Percentiles rank a stretch among this genome's conserved stretches.
These are phyloP conservation scores for Sebastes wilsoni DNA, from an alignment of 2,797 vertebrate genomes.

Conservation along the genomic window DNA sequence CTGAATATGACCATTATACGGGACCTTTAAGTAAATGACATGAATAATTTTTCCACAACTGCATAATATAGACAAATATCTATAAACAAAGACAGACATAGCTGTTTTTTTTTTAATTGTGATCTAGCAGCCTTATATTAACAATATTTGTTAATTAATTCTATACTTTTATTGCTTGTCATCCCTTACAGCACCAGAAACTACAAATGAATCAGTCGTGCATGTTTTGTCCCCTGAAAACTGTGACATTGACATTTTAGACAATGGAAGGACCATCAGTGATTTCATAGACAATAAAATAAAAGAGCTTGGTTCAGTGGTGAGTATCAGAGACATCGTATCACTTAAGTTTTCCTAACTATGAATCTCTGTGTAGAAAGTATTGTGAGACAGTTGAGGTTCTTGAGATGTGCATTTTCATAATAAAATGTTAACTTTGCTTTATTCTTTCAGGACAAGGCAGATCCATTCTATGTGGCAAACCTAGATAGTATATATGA, in stretches of 20 bases:
- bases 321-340: neutral
- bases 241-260: conserved; percentile 4
- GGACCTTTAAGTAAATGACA: too few species aligned
- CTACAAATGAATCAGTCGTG: neutral
- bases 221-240: neutral
- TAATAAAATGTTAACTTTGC: neutral
- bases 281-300: conserved; percentile 24
- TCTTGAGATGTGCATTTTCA: neutral
- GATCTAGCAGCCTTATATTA: too few species aligned
- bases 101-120: neutral
- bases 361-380: neutral
- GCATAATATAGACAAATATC: too few species aligned
- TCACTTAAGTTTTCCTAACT: too few species aligned
- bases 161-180: neutral
- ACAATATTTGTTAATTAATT: neutral
- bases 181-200: neutral
- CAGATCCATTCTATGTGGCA: conserved; percentile 79
- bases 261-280: neutral
- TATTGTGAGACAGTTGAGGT: too few species aligned
- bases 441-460: conserved; percentile 55
- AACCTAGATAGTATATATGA: conserved; percentile 79
- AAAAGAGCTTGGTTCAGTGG: conserved; percentile 2
- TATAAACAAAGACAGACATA: too few species aligned
- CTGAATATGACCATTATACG: too few species aligned
- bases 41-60: too few species aligned